phyloP scores from a whole-genome alignment of 2,113 vertebrate genomes.

The Siphamia tubifer region DNA sequence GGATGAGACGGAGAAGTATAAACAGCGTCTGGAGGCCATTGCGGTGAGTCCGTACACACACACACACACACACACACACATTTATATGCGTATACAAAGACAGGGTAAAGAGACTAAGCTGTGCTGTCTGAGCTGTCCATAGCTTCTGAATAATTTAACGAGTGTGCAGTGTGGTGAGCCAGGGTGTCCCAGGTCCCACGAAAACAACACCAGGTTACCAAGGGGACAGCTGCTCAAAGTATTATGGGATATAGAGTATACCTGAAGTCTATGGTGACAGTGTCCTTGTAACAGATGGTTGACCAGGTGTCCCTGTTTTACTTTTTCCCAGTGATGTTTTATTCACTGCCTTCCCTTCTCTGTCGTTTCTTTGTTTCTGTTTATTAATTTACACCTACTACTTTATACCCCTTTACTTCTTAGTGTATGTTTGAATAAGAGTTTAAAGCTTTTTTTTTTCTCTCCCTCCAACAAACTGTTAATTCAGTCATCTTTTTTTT shows the following conservation, averaged over 20 bases:
- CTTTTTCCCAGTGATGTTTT: slow-evolving; percentile 22
- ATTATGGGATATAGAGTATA: slow-evolving; percentile 31
- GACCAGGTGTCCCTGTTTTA: slow-evolving; percentile 36
- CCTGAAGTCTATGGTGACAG: slow-evolving; percentile 20
- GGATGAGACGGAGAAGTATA: slow-evolving; percentile 82
- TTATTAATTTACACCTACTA: neutral
- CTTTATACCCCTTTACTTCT: neutral
- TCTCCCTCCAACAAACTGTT: neutral
- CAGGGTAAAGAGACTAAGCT: slow-evolving; percentile 14
- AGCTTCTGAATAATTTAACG: slow-evolving; percentile 70
- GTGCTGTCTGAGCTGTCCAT: slow-evolving; percentile 34
- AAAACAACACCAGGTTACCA: slow-evolving; percentile 62
- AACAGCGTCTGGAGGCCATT: slow-evolving; percentile 80
- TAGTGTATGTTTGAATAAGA: neutral
- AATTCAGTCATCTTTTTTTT: neutral
- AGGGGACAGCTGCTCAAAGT: slow-evolving; percentile 20
- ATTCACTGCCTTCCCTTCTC: slow-evolving; percentile 10
- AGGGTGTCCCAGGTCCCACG: slow-evolving; percentile 31
- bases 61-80: slow-evolving; percentile 9
- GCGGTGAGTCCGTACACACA: slow-evolving; percentile 69
- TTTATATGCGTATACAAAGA: slow-evolving; percentile 10
- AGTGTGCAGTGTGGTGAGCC: slow-evolving; percentile 35
- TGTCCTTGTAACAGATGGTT: slow-evolving; percentile 45
- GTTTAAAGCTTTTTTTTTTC: neutral
- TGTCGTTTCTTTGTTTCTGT: slow-evolving; percentile 8